Conservation (phyloP, 2,113 vertebrate genomes). For the Sigmodon hispidus region DNA sequence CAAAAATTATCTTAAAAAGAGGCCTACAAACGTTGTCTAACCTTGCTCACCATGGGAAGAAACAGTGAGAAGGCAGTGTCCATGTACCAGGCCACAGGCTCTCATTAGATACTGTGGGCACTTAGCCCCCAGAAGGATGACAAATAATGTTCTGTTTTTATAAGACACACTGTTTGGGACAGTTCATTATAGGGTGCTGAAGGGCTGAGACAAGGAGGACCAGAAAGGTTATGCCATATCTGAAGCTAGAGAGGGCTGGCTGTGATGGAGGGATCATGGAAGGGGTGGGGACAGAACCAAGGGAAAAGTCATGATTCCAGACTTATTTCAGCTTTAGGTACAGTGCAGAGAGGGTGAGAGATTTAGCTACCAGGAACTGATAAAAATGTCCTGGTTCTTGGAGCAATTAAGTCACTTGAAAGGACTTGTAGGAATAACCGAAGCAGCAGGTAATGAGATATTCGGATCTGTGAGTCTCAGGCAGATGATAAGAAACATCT, state of each 20-base stretch:
- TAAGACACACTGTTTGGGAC: not conserved
- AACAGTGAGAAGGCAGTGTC: not conserved
- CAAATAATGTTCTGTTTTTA: not conserved
- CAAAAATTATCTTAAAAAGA: not conserved
- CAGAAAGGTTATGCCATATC: not conserved
- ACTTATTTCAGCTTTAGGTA: not conserved
- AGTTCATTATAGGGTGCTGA: not conserved
- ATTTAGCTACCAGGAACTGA: slow-evolving; percentile 58
- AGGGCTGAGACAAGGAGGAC: not conserved
- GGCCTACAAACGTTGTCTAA: not conserved
- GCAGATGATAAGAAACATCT: slow-evolving; percentile 60
- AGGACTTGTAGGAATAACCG: slow-evolving; percentile 56
- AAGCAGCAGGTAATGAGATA: slow-evolving; percentile 65
- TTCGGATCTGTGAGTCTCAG: slow-evolving; percentile 37
- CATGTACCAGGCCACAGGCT: not conserved
- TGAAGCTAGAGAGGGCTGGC: not conserved
- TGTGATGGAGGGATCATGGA: not conserved
- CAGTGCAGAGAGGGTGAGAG: not conserved
- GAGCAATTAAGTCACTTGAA: slow-evolving; percentile 69
- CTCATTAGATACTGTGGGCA: not conserved
- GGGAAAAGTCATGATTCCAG: not conserved
- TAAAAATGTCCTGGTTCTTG: slow-evolving; percentile 53
- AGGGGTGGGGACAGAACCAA: not conserved
- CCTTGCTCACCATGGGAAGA: not conserved
- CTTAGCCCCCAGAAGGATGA: not conserved